These are phyloP conservation scores for Camelus dromedarius DNA, from an alignment of 2,113 vertebrate species.

Conservation along the genomic window DNA sequence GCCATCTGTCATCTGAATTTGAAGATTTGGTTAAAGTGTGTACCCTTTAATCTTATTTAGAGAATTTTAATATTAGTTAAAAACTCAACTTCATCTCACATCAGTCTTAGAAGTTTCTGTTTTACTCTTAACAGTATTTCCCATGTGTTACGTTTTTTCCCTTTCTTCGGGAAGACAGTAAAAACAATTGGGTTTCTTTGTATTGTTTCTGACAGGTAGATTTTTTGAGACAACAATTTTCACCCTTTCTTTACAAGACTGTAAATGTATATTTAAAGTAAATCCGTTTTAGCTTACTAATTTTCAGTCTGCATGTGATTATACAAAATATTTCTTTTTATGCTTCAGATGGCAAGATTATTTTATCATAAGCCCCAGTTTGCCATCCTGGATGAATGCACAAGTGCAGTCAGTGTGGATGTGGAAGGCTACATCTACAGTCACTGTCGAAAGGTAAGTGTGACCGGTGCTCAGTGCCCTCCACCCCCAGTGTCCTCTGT, in stretches of 20 bases:
- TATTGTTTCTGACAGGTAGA: neutral
- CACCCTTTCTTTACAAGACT: neutral
- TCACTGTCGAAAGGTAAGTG: constrained; percentile 95
- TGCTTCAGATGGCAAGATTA: constrained; percentile 95
- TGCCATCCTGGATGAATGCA: constrained; percentile 99
- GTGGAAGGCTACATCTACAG: constrained; percentile 98
- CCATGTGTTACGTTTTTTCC: neutral
- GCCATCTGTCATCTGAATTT: neutral
- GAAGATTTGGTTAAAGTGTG: constrained; percentile 30
- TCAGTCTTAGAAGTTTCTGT: neutral
- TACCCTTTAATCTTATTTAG: neutral
- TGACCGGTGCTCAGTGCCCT: neutral
- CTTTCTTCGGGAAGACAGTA: neutral
- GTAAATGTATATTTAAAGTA: constrained; percentile 22
- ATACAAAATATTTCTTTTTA: constrained; percentile 67
- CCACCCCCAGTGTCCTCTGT: neutral
- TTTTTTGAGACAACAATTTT: constrained; percentile 55
- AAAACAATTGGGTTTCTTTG: neutral
- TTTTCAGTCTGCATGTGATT: constrained; percentile 29
- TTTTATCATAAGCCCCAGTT: constrained; percentile 99
- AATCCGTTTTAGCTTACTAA: neutral
- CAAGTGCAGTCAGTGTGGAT: constrained; percentile 99
- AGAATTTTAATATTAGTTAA: neutral
- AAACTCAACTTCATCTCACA: neutral
- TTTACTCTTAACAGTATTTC: constrained; percentile 24